phyloP scores from a whole-genome alignment of 2,888 invertebrate species.

The Andrena camellia region DNA sequence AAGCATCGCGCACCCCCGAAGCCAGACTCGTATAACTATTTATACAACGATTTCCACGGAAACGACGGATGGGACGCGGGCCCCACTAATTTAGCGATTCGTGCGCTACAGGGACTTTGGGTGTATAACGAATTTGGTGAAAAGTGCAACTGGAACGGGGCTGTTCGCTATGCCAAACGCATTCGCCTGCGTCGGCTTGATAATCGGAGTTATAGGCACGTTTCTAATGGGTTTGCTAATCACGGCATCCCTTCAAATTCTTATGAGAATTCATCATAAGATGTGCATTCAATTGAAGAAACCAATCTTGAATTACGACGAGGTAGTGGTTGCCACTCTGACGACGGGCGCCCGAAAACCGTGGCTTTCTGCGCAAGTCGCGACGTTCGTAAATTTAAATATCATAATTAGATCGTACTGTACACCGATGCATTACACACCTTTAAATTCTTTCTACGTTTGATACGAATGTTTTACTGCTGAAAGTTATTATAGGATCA shows the following conservation, averaged over 20 bases:
- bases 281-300: conserved; percentile 67
- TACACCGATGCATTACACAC: no score
- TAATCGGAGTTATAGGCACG: conserved; percentile 71
- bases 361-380: conserved; percentile 59
- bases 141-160: conserved; percentile 75
- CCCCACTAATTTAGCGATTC: background rate
- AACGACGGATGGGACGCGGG: background rate
- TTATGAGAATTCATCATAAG: conserved; percentile 68
- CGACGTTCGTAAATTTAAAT: conserved; percentile 61
- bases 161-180: conserved; percentile 76
- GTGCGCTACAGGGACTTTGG: conserved; percentile 66
- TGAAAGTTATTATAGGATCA: no score
- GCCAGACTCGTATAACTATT: conserved; percentile 68
- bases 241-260: conserved; percentile 69
- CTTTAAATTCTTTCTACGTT: no score
- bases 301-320: conserved; percentile 70
- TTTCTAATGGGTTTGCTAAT: conserved; percentile 71
- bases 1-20: conserved; percentile 55
- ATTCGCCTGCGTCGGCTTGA: conserved; percentile 74
- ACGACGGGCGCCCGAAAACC: conserved; percentile 46
- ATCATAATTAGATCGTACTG: background rate
- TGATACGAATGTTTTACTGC: no score
- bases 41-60: background rate
- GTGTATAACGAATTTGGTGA: conserved; percentile 70
- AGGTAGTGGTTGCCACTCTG: conserved; percentile 66